These are phyloP conservation scores for Lepus americanus DNA, from an alignment of 2,113 vertebrate species.

Conservation along the genomic window DNA sequence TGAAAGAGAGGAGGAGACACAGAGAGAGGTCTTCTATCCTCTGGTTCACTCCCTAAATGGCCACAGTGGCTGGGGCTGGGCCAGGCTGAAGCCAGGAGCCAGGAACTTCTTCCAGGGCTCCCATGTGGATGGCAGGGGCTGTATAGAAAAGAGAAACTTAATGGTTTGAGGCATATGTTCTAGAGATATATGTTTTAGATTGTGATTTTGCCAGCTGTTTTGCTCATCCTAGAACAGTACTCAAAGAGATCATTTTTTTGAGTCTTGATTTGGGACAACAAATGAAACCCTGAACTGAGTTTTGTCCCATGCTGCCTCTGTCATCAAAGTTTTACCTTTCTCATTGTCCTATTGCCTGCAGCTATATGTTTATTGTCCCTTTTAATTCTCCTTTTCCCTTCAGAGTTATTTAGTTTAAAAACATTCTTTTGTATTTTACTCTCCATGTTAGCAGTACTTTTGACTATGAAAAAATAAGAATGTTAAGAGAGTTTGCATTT, in stretches of 20 bases:
- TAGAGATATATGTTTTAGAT: not conserved
- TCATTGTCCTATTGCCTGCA: not conserved
- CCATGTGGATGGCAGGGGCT: not conserved
- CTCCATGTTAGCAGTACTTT: not conserved
- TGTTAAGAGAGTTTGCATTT: not conserved
- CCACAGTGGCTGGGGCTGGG: too few species aligned
- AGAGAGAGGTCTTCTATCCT: too few species aligned
- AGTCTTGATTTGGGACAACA: not conserved
- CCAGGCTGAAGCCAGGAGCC: too few species aligned
- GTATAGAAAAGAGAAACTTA: constrained; percentile 17
- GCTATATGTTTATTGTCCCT: not conserved
- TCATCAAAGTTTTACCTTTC: not conserved
- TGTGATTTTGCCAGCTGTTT: constrained; percentile 12
- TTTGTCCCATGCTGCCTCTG: not conserved
- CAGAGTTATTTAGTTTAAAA: constrained; percentile 20
- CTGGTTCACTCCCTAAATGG: too few species aligned
- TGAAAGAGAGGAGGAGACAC: too few species aligned
- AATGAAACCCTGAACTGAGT: not conserved
- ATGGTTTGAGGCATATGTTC: constrained; percentile 18
- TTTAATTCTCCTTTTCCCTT: constrained; percentile 32
- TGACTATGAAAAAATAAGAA: constrained; percentile 33
- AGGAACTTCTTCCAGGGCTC: too few species aligned
- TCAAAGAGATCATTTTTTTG: not conserved
- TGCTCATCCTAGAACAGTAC: not conserved
- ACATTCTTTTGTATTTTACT: constrained; percentile 37